phyloP scores from a whole-genome alignment of 2,113 vertebrate genomes.

The Malurus cyaneus region DNA sequence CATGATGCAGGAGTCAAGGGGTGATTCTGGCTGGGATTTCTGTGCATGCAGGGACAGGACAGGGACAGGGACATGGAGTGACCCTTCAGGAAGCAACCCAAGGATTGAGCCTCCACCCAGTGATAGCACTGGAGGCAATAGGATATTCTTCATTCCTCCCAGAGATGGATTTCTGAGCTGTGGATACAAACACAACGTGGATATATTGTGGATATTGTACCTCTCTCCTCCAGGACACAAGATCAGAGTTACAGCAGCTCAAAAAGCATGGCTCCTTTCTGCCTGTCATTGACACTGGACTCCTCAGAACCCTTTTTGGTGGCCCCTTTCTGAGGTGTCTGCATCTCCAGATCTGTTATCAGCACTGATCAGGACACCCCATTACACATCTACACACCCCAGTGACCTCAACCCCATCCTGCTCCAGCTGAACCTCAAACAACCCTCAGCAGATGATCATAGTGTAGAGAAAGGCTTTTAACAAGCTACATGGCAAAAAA shows the following conservation, averaged over 20 bases:
- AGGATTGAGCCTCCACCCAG: not conserved
- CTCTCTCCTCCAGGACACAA: not conserved
- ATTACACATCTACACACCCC: accelerated
- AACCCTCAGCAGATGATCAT: accelerated
- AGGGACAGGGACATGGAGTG: not conserved
- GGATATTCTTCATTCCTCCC: not conserved
- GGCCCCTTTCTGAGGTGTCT: not conserved
- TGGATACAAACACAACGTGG: not conserved
- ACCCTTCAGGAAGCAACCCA: not conserved
- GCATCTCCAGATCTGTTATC: not conserved
- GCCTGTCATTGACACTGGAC: accelerated
- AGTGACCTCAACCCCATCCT: not conserved
- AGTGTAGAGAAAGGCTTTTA: not conserved
- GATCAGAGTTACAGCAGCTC: not conserved
- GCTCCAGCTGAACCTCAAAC: not conserved
- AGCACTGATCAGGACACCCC: not conserved
- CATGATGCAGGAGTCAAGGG: accelerated
- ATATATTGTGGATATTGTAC: not conserved
- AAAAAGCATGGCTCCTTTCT: not conserved
- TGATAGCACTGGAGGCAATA: not conserved
- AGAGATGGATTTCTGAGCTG: not conserved
- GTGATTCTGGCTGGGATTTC: not conserved
- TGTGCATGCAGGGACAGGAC: not conserved
- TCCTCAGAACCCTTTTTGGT: not conserved
- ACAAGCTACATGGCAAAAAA: not conserved